phyloP scores from a whole-genome alignment of 1,140 invertebrate species.

The fruit fly (Drosophila melanogaster) region DNA sequence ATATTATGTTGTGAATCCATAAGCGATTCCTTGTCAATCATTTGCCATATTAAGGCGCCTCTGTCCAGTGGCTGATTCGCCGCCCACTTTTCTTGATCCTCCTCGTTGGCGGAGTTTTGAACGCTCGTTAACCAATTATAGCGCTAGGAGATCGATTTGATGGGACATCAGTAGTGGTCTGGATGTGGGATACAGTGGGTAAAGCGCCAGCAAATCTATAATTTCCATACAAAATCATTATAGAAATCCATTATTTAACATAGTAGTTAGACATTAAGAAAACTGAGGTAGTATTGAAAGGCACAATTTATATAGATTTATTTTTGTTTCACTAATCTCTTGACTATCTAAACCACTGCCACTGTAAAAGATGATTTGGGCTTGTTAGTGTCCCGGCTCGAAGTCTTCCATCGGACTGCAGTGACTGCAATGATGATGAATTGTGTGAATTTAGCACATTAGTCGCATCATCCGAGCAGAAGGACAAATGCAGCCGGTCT shows the following conservation, averaged over 20 bases:
- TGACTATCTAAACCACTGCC: conserved; percentile 21
- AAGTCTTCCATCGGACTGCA: conserved; percentile 16
- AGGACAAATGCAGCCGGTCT: conserved; percentile 39
- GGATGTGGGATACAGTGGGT: conserved; percentile 42
- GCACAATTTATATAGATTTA: neutral
- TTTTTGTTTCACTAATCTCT: conserved; percentile 16
- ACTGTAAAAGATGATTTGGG: conserved; percentile 71
- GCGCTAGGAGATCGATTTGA: conserved; percentile 64
- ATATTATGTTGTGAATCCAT: conserved; percentile 27
- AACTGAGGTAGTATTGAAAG: no score
- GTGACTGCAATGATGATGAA: conserved; percentile 75
- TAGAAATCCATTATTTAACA: no score
- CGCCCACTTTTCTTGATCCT: conserved; percentile 19
- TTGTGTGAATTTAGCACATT: conserved; percentile 84
- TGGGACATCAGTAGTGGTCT: conserved; percentile 31
- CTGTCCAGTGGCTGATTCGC: conserved; percentile 30
- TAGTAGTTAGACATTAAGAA: no score
- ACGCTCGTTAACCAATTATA: conserved; percentile 84
- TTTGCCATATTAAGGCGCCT: conserved; percentile 79
- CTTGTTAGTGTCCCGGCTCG: conserved; percentile 79
- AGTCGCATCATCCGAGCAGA: conserved; percentile 62
- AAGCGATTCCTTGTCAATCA: conserved; percentile 64
- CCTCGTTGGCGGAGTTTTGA: conserved; percentile 52
- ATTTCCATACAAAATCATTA: no score
- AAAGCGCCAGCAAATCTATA: neutral